Conservation (phyloP, 92 coral and sea anemone genomes). For the Isaurus tuberculatus region DNA sequence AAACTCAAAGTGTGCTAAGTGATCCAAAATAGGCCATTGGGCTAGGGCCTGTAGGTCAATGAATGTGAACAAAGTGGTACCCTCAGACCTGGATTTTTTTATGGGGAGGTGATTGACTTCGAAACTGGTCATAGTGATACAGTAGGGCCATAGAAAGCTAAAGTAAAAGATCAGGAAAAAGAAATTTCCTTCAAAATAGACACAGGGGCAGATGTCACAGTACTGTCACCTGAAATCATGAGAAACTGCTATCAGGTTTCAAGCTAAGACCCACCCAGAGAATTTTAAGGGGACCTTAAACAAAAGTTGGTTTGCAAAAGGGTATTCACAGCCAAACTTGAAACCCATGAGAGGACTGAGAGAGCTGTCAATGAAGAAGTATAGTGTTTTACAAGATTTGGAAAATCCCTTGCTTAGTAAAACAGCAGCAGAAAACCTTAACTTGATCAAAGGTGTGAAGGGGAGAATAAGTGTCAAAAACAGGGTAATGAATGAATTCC, state of each 20-base stretch:
- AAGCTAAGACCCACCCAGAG: slow-evolving; percentile 22
- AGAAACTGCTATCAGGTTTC: neutral
- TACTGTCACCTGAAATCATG: slow-evolving; percentile 20
- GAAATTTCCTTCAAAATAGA: slow-evolving; percentile 30
- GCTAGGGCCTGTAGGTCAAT: slow-evolving; percentile 16
- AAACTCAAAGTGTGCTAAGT: slow-evolving; percentile 11
- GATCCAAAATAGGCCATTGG: slow-evolving; percentile 41
- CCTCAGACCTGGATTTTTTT: slow-evolving; percentile 47
- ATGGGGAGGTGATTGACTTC: slow-evolving; percentile 49
- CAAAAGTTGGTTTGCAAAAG: slow-evolving; percentile 30
- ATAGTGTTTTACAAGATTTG: slow-evolving; percentile 42
- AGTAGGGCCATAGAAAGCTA: slow-evolving; percentile 29
- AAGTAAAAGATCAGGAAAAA: slow-evolving; percentile 8
- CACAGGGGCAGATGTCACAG: slow-evolving; percentile 54
- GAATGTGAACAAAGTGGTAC: slow-evolving; percentile 10
- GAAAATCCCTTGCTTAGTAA: slow-evolving; percentile 43
- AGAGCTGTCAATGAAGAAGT: slow-evolving; percentile 21
- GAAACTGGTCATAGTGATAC: slow-evolving; percentile 20
- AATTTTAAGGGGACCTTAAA: slow-evolving; percentile 46
- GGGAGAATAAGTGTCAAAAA: neutral
- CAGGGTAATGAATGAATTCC: neutral
- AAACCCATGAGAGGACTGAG: slow-evolving; percentile 17
- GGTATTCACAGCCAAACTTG: slow-evolving; percentile 42
- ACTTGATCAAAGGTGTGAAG: neutral
- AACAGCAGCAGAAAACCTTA: slow-evolving; percentile 7